Base-by-base conservation (phyloP, 2,113 vertebrate species). In the Morone saxatilis region DNA sequence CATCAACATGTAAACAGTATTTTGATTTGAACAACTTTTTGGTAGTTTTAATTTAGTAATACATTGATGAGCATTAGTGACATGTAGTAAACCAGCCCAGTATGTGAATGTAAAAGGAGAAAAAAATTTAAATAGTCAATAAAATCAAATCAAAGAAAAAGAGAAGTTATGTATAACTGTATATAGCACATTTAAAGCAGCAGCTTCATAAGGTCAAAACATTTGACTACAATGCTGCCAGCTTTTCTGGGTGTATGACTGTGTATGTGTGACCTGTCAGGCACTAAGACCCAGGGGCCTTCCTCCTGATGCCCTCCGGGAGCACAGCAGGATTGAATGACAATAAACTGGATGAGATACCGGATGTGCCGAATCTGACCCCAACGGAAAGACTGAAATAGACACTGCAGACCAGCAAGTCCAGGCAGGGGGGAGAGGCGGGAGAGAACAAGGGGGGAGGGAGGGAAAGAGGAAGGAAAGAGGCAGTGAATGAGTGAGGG, bases 301-400 rank as follows among this genome's bases (percentile, higher is more conserved):
- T 86, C 90, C 85, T 92, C 86, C 38, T 0, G 31, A 54, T 88
- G 87, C 84, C 94, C 86, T 92, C 77, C 69, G 91, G 88, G 89
- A 94, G 88, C 88, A 66, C 94, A 93, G 85, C 85, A 59, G 89
- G 88, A 95, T 94, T 93, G 93, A 94, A 95, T 94, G 91, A 95
- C 92, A 96, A 95, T 91, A 95, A 96, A 96, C 91, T 95, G 94
- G 95, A 96, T 96, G 95, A 95, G 93, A 95, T 95, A 95, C 93
- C 92, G 94, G 95, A 95, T 92, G 90, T 94, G 93, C 94, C 88
- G 94, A 96, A 96, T 97, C 92, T 87, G 89, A 96, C 94, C 94
- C 94, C 92, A 92, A 92, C 94, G 94, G 93, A 96, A 95, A 93
- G 95, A 96, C 94, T 95, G 93, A 96, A 97, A 96, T 95, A 96